phyloP scores from a whole-genome alignment of 1,140 invertebrate genomes.

The Cotesia typhae region DNA sequence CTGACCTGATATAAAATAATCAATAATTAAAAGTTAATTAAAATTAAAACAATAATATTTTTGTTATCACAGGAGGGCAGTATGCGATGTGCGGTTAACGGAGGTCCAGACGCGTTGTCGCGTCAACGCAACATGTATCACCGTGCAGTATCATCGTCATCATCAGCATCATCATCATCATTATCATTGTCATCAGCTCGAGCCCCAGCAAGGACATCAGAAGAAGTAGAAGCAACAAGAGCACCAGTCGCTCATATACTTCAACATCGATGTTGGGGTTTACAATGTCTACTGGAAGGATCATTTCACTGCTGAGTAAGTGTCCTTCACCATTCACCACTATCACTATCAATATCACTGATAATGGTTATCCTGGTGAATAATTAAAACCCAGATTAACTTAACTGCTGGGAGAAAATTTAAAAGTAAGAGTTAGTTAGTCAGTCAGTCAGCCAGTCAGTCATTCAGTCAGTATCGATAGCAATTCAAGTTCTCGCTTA shows the following conservation, averaged over 20 bases:
- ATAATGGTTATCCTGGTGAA: too few relatives aligned
- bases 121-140: slow-evolving; percentile 53
- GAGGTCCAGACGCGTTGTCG: slow-evolving; percentile 50
- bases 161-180: slow-evolving; percentile 3
- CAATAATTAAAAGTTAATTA: background rate
- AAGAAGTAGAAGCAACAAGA: slow-evolving; percentile 10
- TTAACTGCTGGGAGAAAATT: too few relatives aligned
- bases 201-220: background rate
- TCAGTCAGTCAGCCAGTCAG: too few relatives aligned
- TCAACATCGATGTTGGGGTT: slow-evolving; percentile 44
- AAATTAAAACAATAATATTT: background rate
- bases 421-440: background rate
- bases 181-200: background rate
- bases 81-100: slow-evolving; percentile 47
- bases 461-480: background rate
- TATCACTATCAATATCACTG: too few relatives aligned
- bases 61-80: slow-evolving; percentile 43
- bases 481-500: background rate
- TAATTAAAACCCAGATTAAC: too few relatives aligned
- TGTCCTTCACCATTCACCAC: slow-evolving; percentile 36
- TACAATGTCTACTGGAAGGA: slow-evolving; percentile 54
- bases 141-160: slow-evolving; percentile 40
- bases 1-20: background rate
- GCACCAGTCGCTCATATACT: slow-evolving; percentile 22
- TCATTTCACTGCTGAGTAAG: slow-evolving; percentile 50